Percentiles rank a stretch among this genome's conserved stretches.
These are phyloP conservation scores for Myrmecophaga tridactyla DNA, from an alignment of 2,113 vertebrate genomes.

Conservation along the genomic window DNA sequence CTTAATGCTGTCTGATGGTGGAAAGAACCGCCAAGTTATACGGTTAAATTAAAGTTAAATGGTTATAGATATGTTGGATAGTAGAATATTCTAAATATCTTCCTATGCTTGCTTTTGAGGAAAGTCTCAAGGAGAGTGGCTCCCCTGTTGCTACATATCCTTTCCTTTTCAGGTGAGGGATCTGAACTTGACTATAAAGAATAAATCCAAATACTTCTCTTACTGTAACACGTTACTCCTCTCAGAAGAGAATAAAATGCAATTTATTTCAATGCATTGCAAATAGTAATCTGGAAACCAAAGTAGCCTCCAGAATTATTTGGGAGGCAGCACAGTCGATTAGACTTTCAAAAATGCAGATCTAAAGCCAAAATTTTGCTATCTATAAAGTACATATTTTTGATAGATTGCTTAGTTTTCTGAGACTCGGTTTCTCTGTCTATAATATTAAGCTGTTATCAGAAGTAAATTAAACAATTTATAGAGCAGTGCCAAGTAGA, in stretches of 20 bases:
- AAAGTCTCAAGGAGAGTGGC: neutral
- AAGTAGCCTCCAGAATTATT: neutral
- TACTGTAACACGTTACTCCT: neutral
- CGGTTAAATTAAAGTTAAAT: neutral
- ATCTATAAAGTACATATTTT: neutral
- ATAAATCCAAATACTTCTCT: neutral
- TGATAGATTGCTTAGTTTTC: neutral
- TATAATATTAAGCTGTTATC: neutral
- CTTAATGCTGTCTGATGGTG: neutral
- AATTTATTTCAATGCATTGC: neutral
- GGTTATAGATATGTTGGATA: neutral
- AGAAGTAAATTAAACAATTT: neutral
- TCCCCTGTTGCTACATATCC: accelerated
- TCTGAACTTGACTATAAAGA: neutral
- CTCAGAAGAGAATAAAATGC: neutral
- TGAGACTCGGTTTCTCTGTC: neutral
- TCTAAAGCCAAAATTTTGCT: neutral
- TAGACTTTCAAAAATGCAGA: neutral
- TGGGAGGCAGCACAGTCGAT: neutral
- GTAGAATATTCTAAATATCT: neutral
- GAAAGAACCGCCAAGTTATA: neutral
- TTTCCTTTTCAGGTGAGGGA: neutral
- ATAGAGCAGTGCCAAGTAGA: neutral
- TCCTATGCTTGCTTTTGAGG: too few species aligned
- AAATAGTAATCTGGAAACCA: neutral